These are phyloP conservation scores for Hylaeus volcanicus DNA, from an alignment of 1,140 invertebrate species.

Conservation along the genomic window DNA sequence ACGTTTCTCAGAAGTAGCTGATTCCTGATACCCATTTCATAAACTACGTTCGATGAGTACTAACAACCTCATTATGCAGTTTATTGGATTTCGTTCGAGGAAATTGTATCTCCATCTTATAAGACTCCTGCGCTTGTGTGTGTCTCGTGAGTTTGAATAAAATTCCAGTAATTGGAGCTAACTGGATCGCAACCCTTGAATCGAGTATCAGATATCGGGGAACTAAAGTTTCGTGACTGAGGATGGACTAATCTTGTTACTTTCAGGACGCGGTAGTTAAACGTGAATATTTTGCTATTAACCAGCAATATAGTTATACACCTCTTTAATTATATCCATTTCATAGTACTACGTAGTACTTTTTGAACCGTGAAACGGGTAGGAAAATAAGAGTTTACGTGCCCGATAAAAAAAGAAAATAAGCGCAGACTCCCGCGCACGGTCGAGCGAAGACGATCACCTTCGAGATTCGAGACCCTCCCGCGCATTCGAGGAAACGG, in stretches of 20 bases:
- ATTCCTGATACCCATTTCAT: no score
- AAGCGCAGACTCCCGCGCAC: slow-evolving; percentile 37
- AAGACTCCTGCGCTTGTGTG: neutral
- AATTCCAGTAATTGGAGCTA: slow-evolving; percentile 6
- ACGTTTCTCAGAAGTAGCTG: no score
- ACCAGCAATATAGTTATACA: neutral
- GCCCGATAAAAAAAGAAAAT: slow-evolving; percentile 53
- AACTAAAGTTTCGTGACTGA: neutral
- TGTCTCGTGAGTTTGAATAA: neutral
- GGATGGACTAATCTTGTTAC: neutral
- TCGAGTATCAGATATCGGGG: slow-evolving; percentile 3
- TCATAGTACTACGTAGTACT: no score
- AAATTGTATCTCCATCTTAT: slow-evolving; percentile 28
- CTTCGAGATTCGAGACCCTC: slow-evolving; percentile 35
- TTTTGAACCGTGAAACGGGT: neutral
- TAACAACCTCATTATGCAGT: slow-evolving; percentile 3
- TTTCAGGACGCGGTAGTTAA: neutral
- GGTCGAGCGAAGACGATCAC: slow-evolving; percentile 42
- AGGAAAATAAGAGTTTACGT: slow-evolving; percentile 55
- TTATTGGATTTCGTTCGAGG: slow-evolving; percentile 21
- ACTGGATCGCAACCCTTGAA: neutral
- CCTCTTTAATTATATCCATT: neutral
- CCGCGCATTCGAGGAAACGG: slow-evolving; percentile 51
- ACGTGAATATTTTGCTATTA: neutral
- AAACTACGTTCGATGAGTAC: no score